These are phyloP conservation scores for Oncorhynchus mykiss DNA, from an alignment of 2,113 vertebrate genomes.

Conservation along the genomic window DNA sequence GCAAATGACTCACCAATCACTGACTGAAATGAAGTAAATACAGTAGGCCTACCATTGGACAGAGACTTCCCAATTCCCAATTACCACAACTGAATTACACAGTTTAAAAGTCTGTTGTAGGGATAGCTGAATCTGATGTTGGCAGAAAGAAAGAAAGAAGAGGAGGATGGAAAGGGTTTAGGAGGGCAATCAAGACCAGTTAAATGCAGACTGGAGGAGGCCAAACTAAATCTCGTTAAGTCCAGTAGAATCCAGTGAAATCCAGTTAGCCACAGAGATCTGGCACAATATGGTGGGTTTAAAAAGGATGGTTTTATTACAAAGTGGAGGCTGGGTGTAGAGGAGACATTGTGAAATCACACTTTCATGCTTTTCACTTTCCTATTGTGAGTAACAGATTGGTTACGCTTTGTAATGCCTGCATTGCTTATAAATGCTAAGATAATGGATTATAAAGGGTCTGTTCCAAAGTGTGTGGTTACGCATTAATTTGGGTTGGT, in stretches of 20 bases:
- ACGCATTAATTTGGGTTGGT: no score
- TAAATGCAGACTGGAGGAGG: not conserved
- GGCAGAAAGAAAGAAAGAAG: not conserved
- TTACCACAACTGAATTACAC: not conserved
- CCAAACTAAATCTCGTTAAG: not conserved
- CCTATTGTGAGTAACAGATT: no score
- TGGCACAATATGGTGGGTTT: not conserved
- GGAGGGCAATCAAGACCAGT: not conserved
- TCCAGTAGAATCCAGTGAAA: not conserved
- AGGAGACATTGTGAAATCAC: no score
- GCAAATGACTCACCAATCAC: not conserved
- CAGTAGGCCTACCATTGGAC: not conserved
- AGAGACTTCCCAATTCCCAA: not conserved
- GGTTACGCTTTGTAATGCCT: no score
- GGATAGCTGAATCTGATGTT: no score
- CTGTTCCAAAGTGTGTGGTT: no score
- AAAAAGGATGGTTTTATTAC: no score
- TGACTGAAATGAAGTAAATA: not conserved
- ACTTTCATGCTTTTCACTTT: no score
- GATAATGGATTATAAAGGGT: no score
- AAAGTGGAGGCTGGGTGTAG: no score
- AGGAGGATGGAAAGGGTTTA: not conserved
- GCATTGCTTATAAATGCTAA: no score
- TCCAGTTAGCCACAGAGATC: not conserved
- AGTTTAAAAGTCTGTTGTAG: not conserved